Base-by-base conservation (phyloP, 1,140 invertebrate genomes). In the Proales similis region DNA sequence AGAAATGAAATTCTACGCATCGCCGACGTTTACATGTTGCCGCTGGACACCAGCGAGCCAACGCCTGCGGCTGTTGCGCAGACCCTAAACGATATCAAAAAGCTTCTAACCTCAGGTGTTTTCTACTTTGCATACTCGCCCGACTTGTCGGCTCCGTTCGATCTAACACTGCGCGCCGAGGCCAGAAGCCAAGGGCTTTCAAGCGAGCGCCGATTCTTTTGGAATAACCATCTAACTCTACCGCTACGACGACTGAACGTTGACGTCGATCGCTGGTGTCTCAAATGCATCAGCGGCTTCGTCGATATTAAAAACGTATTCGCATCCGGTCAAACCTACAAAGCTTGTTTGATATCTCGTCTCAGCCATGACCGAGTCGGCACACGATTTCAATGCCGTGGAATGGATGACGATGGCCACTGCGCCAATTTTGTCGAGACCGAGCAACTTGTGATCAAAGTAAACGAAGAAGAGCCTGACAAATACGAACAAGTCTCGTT, bases 371-470 rank as follows among this genome's bases (percentile, higher is more conserved):
- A 99, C 78, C 79, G 94, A 68, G 72, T 70, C 39, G 74, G 74
- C 4, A 71, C 72, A 14, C 66, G 88, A 65, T 98, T 98, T 72
- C 96, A 97, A 79, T 92, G 96, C 0, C 80, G 95, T 67, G 95
- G 95, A n/a, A 88, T 85, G 32, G 96, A 99, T 78, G 94, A 99
- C 79, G 89, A 95, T 74, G 95, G 95, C 0, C 87, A 95, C 79
- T 94, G 98, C 30, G 95, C 95, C 2, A 99, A 99, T 80, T 98
- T 98, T 82, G 92, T 97, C 7, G 95, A 99, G 82, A 98, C 93
- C 0, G 95, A 99, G 77, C 95, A 98, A 79, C 78, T 80, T 53
- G 65, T 42, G 12, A 36, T 29, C 26, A 24, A 63, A 11, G 29
- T 36, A 26, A 48, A 22, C 3, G 20, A 45, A 12, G 38, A 42